Conservation (phyloP, 2,888 invertebrate species). For the Fragum fragum region DNA sequence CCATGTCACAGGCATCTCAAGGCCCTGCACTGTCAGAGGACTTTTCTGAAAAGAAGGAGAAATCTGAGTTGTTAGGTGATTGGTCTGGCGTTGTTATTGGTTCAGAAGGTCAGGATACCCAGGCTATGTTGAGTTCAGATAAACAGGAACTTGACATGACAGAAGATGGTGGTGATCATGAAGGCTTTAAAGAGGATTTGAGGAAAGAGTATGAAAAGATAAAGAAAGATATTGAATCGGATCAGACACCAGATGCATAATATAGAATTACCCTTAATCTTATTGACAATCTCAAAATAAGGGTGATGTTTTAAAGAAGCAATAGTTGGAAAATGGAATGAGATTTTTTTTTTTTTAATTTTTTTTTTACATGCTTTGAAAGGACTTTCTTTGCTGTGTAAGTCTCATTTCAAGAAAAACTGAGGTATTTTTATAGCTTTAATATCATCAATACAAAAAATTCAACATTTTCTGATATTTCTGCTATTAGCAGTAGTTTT, state of each 20-base stretch:
- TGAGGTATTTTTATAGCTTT: no score
- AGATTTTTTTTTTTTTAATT: no score
- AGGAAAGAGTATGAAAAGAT: constrained; percentile 66
- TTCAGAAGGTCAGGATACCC: constrained; percentile 44
- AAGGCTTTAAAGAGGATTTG: constrained; percentile 71
- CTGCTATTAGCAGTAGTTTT: no score
- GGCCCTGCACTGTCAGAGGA: constrained; percentile 61
- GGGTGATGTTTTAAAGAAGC: no score
- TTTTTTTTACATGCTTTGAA: no score
- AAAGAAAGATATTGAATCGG: constrained; percentile 47
- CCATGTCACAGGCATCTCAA: constrained; percentile 60
- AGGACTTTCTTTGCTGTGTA: no score
- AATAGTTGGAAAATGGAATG: no score
- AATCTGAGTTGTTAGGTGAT: constrained; percentile 50
- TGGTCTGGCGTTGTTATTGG: constrained; percentile 50
- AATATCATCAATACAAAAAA: no score
- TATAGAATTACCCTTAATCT: neutral
- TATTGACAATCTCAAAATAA: no score
- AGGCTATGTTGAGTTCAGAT: constrained; percentile 51
- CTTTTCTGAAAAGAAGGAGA: constrained; percentile 40
- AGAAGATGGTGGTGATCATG: constrained; percentile 72
- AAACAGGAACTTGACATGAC: constrained; percentile 64
- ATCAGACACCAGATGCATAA: constrained; percentile 3
- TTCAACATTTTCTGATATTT: no score
- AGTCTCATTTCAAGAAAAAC: no score